These are phyloP conservation scores for Liodrosophila aerea DNA, from an alignment of 2,888 invertebrate species.

Conservation along the genomic window DNA sequence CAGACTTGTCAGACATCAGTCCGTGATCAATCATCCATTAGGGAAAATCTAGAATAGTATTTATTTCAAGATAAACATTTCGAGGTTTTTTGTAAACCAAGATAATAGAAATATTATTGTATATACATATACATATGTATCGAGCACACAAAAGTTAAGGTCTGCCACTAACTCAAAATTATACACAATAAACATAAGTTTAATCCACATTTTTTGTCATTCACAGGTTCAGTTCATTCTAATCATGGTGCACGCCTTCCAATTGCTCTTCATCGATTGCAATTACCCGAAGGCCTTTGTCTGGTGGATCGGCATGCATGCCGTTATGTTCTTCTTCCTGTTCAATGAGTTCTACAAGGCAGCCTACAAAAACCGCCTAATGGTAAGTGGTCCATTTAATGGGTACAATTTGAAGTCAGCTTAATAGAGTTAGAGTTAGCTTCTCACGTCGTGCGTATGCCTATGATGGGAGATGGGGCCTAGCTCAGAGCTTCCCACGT, in stretches of 20 bases:
- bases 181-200: no score
- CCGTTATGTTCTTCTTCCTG: slow-evolving; percentile 97
- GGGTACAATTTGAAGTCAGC: no score
- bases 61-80: no score
- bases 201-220: background rate
- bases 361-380: slow-evolving; percentile 85
- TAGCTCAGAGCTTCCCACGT: slow-evolving; percentile 39
- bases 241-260: slow-evolving; percentile 96
- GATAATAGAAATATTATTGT: no score
- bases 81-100: no score
- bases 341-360: slow-evolving; percentile 97
- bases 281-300: slow-evolving; percentile 96
- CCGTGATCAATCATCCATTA: no score
- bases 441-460: slow-evolving; percentile 38
- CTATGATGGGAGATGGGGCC: slow-evolving; percentile 24
- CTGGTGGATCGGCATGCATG: slow-evolving; percentile 98
- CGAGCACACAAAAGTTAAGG: no score
- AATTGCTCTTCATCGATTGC: slow-evolving; percentile 94
- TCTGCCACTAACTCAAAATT: no score
- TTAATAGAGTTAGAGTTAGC: slow-evolving; percentile 5
- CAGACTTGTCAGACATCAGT: no score
- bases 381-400: slow-evolving; percentile 74
- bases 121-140: no score
- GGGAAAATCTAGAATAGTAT: no score
- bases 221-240: slow-evolving; percentile 92